Percentiles rank a stretch among this genome's conserved stretches.
phyloP scores from a whole-genome alignment of 1,140 invertebrate genomes.

The Parapsyche elsis region DNA sequence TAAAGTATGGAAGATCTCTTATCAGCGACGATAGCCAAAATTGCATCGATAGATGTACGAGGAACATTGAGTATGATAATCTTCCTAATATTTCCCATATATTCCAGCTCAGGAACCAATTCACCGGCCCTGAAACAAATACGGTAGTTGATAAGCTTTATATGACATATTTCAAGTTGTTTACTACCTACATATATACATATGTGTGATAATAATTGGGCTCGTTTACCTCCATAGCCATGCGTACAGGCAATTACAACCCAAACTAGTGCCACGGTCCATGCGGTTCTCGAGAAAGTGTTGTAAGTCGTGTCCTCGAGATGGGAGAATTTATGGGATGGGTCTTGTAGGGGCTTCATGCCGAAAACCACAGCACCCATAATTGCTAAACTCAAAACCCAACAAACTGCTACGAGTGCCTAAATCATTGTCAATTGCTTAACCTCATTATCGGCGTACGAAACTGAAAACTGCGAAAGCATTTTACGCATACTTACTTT shows the following conservation, averaged over 20 bases:
- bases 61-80: conserved; percentile 67
- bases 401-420: conserved; percentile 50
- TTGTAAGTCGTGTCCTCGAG: conserved; percentile 71
- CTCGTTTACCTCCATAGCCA: conserved; percentile 71
- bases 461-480: no score
- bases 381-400: conserved; percentile 56
- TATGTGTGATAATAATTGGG: background rate
- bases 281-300: conserved; percentile 70
- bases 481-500: no score
- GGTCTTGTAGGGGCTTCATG: conserved; percentile 55
- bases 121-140: conserved; percentile 62
- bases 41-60: conserved; percentile 63
- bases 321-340: conserved; percentile 51
- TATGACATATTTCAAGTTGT: conserved; percentile 44
- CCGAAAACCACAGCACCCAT: conserved; percentile 58
- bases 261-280: conserved; percentile 74
- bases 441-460: no score
- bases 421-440: conserved; percentile 17
- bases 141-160: background rate
- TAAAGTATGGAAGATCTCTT: background rate
- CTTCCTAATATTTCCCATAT: conserved; percentile 67
- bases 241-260: conserved; percentile 75
- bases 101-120: conserved; percentile 64
- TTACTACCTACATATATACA: conserved; percentile 12
- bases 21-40: background rate